phyloP scores from a whole-genome alignment of 2,888 invertebrate species.

The Pseudeuparius sepicola region DNA sequence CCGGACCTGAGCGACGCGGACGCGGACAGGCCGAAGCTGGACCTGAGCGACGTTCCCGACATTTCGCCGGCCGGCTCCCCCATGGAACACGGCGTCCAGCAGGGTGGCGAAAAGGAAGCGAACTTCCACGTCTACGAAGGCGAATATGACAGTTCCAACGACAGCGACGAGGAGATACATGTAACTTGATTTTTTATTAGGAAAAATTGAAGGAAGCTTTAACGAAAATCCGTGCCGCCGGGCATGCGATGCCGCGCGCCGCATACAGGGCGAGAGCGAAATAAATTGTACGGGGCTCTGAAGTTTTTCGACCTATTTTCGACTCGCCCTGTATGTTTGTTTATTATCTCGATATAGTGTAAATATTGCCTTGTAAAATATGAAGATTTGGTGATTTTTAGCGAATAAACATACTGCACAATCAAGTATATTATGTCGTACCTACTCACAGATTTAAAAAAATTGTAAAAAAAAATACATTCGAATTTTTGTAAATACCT shows the following conservation, averaged over 20 bases:
- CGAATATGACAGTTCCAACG: slow-evolving; percentile 45
- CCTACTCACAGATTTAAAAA: too few relatives aligned
- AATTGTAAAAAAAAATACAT: too few relatives aligned
- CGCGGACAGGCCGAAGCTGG: slow-evolving; percentile 63
- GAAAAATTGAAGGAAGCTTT: slow-evolving; percentile 13
- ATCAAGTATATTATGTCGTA: too few relatives aligned
- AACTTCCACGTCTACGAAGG: slow-evolving; percentile 34
- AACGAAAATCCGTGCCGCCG: too few relatives aligned
- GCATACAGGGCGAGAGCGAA: too few relatives aligned
- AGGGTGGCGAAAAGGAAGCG: not conserved
- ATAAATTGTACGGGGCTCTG: not conserved
- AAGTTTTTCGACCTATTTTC: not conserved
- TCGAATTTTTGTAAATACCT: too few relatives aligned
- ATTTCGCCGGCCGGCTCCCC: slow-evolving; percentile 42
- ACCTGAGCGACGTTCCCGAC: slow-evolving; percentile 45
- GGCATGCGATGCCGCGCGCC: too few relatives aligned
- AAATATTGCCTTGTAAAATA: too few relatives aligned
- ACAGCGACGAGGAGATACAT: slow-evolving; percentile 75
- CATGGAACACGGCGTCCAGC: slow-evolving; percentile 29
- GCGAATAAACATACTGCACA: too few relatives aligned
- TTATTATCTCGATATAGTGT: too few relatives aligned
- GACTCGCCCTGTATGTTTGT: too few relatives aligned
- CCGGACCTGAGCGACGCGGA: slow-evolving; percentile 88
- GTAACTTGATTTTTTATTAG: slow-evolving; percentile 61
- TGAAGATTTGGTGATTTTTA: too few relatives aligned